phyloP scores from a whole-genome alignment of 2,888 invertebrate genomes.

The Meghimatium bilineatum region DNA sequence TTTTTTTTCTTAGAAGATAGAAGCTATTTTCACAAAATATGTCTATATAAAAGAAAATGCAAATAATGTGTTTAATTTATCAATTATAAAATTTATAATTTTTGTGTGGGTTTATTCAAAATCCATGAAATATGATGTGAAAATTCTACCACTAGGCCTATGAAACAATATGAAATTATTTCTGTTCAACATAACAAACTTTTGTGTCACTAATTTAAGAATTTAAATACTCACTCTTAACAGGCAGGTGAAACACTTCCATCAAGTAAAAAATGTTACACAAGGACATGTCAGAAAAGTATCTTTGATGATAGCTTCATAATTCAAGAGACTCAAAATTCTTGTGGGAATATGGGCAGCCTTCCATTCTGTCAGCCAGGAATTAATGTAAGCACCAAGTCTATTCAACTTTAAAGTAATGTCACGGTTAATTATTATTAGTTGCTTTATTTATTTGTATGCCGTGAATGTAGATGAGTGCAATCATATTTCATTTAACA shows the following conservation, averaged over 20 bases:
- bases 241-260: slow-evolving; percentile 59
- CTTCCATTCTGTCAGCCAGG: slow-evolving; percentile 50
- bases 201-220: neutral
- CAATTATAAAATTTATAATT: no score
- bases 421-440: neutral
- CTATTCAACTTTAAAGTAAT: neutral
- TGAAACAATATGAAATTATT: neutral
- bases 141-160: neutral
- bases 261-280: slow-evolving; percentile 56
- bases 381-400: neutral
- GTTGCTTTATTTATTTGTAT: neutral
- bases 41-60: no score
- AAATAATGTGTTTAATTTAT: no score
- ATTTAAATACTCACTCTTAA: slow-evolving; percentile 1
- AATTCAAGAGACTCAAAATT: slow-evolving; percentile 56
- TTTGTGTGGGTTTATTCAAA: no score
- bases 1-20: no score
- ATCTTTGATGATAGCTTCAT: slow-evolving; percentile 49
- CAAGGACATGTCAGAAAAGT: slow-evolving; percentile 56
- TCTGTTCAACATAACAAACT: neutral
- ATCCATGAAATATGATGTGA: no score
- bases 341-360: slow-evolving; percentile 52
- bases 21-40: no score
- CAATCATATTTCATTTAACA: no score
- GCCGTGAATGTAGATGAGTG: no score